Evolutionary conservation across 2,113 vertebrate genomes (phyloP), one percentile per base, ranked within the genome.

Genomic region (Brachyistius frenatus): DNA sequence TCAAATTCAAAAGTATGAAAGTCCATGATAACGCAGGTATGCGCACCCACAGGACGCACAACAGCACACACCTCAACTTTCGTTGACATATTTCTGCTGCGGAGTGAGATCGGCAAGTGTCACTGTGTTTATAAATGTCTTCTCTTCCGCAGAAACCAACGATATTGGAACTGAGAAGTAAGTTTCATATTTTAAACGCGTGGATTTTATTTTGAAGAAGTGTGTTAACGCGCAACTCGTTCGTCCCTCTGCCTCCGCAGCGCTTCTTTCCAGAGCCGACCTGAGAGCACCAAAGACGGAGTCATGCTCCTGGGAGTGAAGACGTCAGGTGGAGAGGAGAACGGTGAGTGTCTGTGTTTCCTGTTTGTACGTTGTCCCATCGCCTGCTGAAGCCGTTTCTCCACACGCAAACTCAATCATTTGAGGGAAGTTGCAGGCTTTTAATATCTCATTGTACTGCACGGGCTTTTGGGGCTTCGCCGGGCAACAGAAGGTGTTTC

Each of bases 251-350:
- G 5, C 23, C 46, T 66, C 31, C 56, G 13, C 86, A 95, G 94
- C 8, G 94, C 94, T 37, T 95, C 94, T 30, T 95, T 93, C 84
- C 94, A 95, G 85, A 95, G 86, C 76, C 55, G 94, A 9, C 89
- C 93, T 0, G 94, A 95, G 9, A 91, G 91, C 88, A 88, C 69
- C 88, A 95, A 93, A 91, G 94, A 95, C 36, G 93, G 93, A 0
- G 93, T 95, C 73, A 93, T 94, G 94, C 93, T 95, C 71, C 88
- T 95, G 30, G 93, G 94, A 5, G 91, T 95, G 62, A 94, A 93
- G 86, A 86, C 94, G 32, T 92, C 92, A 33, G 89, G 81, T 1
- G 88, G 76, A 16, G 94, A 92, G 5, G 94, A 93, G 9, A 92
- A 89, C 7, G 93, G 95, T 95, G 92, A 81, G 92, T 23, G 23